These are phyloP conservation scores for Drosophila paramelanica DNA, from an alignment of 2,888 invertebrate genomes.

Conservation along the genomic window DNA sequence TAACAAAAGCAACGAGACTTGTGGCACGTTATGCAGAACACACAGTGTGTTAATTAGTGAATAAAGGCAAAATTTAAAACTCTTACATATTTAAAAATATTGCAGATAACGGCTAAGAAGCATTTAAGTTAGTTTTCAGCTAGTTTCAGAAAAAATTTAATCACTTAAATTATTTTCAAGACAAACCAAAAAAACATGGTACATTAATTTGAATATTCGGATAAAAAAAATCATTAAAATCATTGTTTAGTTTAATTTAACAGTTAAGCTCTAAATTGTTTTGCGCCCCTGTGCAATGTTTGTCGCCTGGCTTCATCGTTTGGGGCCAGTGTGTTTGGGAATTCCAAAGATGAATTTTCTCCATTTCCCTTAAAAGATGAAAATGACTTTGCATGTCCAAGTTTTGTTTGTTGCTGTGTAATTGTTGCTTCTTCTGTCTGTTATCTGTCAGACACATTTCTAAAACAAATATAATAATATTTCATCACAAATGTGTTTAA, in stretches of 20 bases:
- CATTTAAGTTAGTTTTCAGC: no score
- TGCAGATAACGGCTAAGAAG: no score
- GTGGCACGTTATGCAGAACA: conserved; percentile 32
- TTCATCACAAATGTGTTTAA: conserved; percentile 36
- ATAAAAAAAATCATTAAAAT: no score
- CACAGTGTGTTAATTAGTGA: background rate
- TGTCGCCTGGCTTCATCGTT: background rate
- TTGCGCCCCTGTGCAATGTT: conserved; percentile 11
- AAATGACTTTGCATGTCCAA: conserved; percentile 59
- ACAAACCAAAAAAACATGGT: no score
- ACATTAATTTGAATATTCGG: no score
- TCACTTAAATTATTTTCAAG: no score
- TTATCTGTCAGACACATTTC: conserved; percentile 28
- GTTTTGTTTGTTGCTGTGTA: conserved; percentile 23
- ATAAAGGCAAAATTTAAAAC: no score
- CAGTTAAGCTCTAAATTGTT: no score
- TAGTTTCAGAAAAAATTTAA: no score
- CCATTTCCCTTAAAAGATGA: conserved; percentile 44
- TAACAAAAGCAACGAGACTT: conserved; percentile 2
- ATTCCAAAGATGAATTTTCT: conserved; percentile 69
- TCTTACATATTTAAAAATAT: background rate
- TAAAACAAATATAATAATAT: conserved; percentile 17
- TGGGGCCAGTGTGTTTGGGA: conserved; percentile 22
- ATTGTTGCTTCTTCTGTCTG: conserved; percentile 6
- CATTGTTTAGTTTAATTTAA: no score